Evolutionary conservation across 2,113 vertebrate genomes (phyloP).

Genomic region (Pithys albifrons): DNA sequence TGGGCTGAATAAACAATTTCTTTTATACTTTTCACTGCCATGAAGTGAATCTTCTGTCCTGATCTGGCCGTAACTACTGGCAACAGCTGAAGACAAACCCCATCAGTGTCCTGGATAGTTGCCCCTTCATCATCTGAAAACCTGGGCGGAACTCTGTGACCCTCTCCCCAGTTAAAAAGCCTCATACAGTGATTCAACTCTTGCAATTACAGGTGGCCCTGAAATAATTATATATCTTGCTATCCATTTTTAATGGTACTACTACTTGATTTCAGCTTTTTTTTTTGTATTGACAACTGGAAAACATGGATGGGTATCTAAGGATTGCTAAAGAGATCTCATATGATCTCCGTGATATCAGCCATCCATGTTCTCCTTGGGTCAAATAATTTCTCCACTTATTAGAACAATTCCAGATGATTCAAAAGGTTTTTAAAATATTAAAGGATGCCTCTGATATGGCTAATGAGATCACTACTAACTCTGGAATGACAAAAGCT

Average conservation of each 20-base stretch:
- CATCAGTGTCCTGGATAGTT: neutral
- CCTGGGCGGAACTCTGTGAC: neutral
- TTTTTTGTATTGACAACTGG: neutral
- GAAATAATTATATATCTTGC: neutral
- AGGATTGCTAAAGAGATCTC: neutral
- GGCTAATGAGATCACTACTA: neutral
- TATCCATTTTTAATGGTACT: neutral
- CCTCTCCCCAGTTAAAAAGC: neutral
- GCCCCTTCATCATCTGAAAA: neutral
- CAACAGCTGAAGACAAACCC: neutral
- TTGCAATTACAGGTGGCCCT: neutral
- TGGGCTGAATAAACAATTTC: neutral
- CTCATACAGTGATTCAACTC: neutral
- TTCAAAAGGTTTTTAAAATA: neutral
- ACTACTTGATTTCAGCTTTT: neutral
- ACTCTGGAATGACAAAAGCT: neutral
- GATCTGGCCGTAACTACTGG: neutral
- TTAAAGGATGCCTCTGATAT: neutral
- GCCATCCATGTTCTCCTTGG: neutral
- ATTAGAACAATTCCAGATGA: neutral
- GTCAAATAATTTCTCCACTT: neutral
- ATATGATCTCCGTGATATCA: neutral
- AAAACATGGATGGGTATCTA: neutral
- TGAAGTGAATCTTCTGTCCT: neutral
- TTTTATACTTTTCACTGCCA: neutral